Conservation (phyloP, 2,113 vertebrate species). For the Orthonyx spaldingii region DNA sequence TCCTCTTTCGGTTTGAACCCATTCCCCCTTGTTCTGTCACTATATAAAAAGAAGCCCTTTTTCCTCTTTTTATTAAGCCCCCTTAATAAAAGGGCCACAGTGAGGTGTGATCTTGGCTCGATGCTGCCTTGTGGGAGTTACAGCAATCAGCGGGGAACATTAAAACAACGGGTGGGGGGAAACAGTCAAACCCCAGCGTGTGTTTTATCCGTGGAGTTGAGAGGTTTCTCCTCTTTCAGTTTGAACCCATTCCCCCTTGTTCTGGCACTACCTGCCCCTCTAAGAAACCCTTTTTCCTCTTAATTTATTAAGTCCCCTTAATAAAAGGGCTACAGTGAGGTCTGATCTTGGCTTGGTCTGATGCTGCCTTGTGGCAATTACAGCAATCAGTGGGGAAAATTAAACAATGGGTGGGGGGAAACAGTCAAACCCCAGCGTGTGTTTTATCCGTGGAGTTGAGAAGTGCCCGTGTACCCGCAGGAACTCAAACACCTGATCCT, state of each 20-base stretch:
- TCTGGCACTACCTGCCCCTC: fast-evolving
- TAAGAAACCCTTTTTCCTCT: fast-evolving
- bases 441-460: not conserved
- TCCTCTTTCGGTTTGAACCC: not conserved
- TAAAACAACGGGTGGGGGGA: fast-evolving
- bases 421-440: fast-evolving
- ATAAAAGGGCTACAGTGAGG: not conserved
- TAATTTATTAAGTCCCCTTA: no score
- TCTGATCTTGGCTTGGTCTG: not conserved
- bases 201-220: fast-evolving
- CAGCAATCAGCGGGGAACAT: fast-evolving
- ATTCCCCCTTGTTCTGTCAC: not conserved
- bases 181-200: fast-evolving
- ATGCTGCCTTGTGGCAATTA: not conserved
- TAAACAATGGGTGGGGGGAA: fast-evolving
- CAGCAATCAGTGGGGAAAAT: fast-evolving
- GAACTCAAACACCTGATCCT: constrained; percentile 95
- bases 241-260: not conserved
- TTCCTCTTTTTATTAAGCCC: no score
- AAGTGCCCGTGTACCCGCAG: constrained; percentile 39
- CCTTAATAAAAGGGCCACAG: not conserved
- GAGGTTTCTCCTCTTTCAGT: not conserved
- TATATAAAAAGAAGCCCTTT: fast-evolving
- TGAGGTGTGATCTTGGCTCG: not conserved
- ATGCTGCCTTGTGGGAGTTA: not conserved